Percentiles rank a stretch among this genome's conserved stretches.
phyloP scores from a whole-genome alignment of 2,797 vertebrate species.

The Neostethus bicornis region DNA sequence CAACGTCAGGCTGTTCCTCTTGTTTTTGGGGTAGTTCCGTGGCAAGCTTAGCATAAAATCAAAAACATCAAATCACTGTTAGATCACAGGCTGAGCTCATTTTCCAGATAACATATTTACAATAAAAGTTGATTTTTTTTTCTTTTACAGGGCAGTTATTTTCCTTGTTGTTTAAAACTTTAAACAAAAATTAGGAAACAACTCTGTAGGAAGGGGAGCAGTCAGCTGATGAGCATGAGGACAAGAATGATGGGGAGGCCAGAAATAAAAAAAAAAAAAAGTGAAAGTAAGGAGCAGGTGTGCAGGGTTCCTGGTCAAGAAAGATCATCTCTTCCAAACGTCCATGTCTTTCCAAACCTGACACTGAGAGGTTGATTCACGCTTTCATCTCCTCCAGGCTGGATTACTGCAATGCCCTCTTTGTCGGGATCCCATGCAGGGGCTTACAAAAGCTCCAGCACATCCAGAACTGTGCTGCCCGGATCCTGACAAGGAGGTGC shows the following conservation, averaged over 20 bases:
- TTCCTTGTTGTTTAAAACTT: conserved; percentile 3
- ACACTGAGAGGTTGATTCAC: too few species aligned
- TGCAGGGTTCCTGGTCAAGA: conserved; percentile 44
- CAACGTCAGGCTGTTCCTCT: conserved; percentile 18
- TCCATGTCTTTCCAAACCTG: too few species aligned
- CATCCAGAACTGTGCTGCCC: too few species aligned
- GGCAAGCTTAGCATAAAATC: conserved; percentile 35
- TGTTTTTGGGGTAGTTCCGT: conserved; percentile 12
- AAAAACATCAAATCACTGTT: conserved; percentile 24
- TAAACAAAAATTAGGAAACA: conserved; percentile 1
- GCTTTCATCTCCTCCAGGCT: too few species aligned
- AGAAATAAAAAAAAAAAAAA: conserved; percentile 5
- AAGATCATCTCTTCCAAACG: too few species aligned
- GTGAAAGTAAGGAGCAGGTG: conserved; percentile 37
- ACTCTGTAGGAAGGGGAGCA: background rate
- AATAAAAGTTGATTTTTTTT: conserved; percentile 47
- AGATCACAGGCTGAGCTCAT: conserved; percentile 26
- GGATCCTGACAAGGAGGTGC: too few species aligned
- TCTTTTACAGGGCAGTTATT: background rate
- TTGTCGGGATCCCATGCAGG: too few species aligned
- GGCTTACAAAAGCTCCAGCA: too few species aligned
- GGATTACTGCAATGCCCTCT: too few species aligned
- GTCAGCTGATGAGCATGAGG: conserved; percentile 11
- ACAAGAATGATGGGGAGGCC: conserved; percentile 1
- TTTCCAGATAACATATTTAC: conserved; percentile 38